phyloP scores from a whole-genome alignment of 1,140 invertebrate genomes.

The Drosophila tristis region DNA sequence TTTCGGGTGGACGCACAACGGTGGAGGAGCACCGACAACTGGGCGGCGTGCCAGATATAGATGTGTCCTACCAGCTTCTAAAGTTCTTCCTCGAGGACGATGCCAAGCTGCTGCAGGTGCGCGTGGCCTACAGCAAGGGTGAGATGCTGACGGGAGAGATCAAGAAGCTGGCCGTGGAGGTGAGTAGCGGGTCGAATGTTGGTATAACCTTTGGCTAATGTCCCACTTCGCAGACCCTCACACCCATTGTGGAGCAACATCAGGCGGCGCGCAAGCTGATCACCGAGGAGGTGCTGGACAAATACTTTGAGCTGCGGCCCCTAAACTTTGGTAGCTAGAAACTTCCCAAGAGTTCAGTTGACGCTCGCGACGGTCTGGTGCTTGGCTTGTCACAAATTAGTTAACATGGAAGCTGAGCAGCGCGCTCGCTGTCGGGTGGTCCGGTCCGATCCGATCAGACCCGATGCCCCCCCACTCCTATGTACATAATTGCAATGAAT shows the following conservation, averaged over 20 bases:
- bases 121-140: slow-evolving; percentile 94
- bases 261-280: slow-evolving; percentile 92
- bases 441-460: slow-evolving; percentile 17
- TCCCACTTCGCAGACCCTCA: slow-evolving; percentile 78
- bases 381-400: slow-evolving; percentile 14
- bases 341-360: not conserved
- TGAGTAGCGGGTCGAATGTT: slow-evolving; percentile 15
- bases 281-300: slow-evolving; percentile 93
- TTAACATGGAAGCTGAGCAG: slow-evolving; percentile 24
- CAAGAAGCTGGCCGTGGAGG: slow-evolving; percentile 95
- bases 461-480: slow-evolving; percentile 24
- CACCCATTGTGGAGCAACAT: slow-evolving; percentile 91
- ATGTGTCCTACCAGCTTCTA: slow-evolving; percentile 98
- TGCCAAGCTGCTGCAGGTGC: slow-evolving; percentile 92
- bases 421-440: not conserved
- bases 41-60: slow-evolving; percentile 98
- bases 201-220: not conserved
- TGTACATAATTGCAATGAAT: slow-evolving; percentile 58
- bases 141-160: slow-evolving; percentile 96
- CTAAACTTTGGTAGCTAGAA: slow-evolving; percentile 86
- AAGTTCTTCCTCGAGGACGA: slow-evolving; percentile 98
- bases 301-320: slow-evolving; percentile 94
- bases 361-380: slow-evolving; percentile 9
- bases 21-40: slow-evolving; percentile 95
- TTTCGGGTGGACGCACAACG: slow-evolving; percentile 97